Conservation (phyloP, 2,113 vertebrate species). For the Parotia lawesii region DNA sequence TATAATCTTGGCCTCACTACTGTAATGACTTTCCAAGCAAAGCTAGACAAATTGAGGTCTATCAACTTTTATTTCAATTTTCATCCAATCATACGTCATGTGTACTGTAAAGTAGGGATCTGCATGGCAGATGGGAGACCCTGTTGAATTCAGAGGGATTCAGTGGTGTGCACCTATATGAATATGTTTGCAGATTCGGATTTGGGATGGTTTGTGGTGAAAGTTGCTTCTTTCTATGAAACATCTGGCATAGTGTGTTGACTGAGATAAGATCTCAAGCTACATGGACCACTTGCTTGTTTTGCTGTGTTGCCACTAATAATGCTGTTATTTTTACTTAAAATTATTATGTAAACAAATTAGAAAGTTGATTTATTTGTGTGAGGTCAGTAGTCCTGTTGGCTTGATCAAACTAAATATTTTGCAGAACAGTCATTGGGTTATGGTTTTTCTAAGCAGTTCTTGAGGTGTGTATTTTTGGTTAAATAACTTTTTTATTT, state of each 20-base stretch:
- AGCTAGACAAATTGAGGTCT: conserved; percentile 5
- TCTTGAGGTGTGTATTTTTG: neutral
- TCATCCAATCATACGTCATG: rapidly evolving
- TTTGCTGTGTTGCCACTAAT: neutral
- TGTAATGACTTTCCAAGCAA: conserved; percentile 12
- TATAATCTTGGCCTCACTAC: neutral
- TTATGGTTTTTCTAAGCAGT: conserved; percentile 7
- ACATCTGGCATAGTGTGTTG: neutral
- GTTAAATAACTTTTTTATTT: neutral
- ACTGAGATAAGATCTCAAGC: neutral
- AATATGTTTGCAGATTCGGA: neutral
- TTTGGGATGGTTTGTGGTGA: neutral
- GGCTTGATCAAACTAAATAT: neutral
- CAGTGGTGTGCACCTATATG: neutral
- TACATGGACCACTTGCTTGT: neutral
- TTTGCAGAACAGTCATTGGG: neutral
- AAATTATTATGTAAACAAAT: neutral
- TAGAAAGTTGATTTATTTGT: conserved; percentile 4
- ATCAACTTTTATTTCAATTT: neutral
- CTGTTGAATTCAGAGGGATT: neutral
- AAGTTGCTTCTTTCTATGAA: neutral
- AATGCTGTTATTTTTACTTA: neutral
- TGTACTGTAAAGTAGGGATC: neutral
- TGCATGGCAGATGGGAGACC: neutral
- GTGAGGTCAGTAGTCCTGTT: neutral